Conservation (phyloP, 2,113 vertebrate genomes). For the Mesembrinibis cayennensis region DNA sequence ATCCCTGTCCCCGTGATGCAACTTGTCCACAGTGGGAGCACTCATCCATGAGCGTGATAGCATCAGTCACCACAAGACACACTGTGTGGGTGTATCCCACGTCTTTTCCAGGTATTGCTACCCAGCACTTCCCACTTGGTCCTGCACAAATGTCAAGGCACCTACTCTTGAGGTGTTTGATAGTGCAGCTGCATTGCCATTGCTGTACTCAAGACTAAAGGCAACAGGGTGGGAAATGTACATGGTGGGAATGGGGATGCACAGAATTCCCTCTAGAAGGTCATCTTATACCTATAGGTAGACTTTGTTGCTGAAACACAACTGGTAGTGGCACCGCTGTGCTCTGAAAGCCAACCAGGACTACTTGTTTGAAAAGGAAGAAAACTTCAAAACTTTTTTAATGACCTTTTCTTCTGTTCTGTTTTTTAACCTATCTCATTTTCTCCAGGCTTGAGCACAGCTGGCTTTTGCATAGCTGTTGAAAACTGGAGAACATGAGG, state of each 20-base stretch:
- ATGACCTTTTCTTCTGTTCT: not conserved
- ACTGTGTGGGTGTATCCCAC: not conserved
- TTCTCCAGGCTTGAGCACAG: not conserved
- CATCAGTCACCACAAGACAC: not conserved
- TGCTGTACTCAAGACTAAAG: not conserved
- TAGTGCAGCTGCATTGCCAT: not conserved
- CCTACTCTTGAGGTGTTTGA: not conserved
- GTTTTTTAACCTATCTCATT: not conserved
- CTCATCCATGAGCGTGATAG: not conserved
- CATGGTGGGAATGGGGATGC: not conserved
- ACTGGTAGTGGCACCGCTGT: not conserved
- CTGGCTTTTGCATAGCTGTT: not conserved
- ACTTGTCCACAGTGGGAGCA: not conserved
- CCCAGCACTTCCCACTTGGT: not conserved
- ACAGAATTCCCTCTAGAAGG: not conserved
- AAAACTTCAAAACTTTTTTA: not conserved
- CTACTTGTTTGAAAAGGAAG: not conserved
- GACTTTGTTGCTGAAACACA: not conserved
- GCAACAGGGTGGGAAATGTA: not conserved
- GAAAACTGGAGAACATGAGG: not conserved
- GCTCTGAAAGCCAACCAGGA: not conserved
- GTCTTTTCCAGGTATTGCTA: not conserved
- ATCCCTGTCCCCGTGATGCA: not conserved
- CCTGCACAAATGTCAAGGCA: not conserved
- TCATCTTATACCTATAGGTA: not conserved